Evolutionary conservation across 2,797 vertebrate species (phyloP), one percentile per base, ranked within the genome.

Genomic region (Coilia nasus): DNA sequence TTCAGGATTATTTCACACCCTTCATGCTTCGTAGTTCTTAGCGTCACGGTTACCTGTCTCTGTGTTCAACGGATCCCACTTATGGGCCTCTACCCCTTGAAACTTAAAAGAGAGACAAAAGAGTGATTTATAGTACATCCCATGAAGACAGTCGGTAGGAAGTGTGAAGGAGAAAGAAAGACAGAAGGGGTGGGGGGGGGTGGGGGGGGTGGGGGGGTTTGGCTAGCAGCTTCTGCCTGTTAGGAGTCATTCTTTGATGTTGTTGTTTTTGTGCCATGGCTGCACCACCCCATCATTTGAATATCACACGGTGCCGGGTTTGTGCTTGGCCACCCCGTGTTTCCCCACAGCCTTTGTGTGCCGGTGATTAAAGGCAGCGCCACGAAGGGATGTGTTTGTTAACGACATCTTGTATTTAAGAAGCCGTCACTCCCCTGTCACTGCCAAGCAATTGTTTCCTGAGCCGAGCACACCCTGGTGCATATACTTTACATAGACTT

Each of bases 241-340:
- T 75, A 83, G 83, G 84, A 89, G 57, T 71, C 80, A 57, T 82
- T 62, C 83, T 87, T 87, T 86, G 88, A 85, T 87, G 83, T 85
- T 88, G 84, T 88, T 67, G 23, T 86, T 87, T 85, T 93, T 91
- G 91, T 85, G 89, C 35, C 71, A 41, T 85, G 87, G 93, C 90
- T 85, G 84, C 21, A 91, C 80, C 89, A 90, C 87, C 88, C 90
- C 91, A 92, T 95, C 88, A 96, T 96, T 96, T 95, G 93, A 96
- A 96, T 95, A 96, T 96, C 93, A 95, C 84, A 95, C 91, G 85
- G 90, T 89, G 92, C 60, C 50, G 57, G 85, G 84, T 87, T 75
- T 87, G 89, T 89, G 91, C 81, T 81, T 89, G 90, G 88, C 94
- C 89, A 23, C 87, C 85, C 85, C 87, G 7, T 83, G 59, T 81